Percentiles rank a stretch among this genome's conserved stretches.
Evolutionary conservation across 2,888 invertebrate species (phyloP).

Genomic region (Neoscelio sp.): DNA sequence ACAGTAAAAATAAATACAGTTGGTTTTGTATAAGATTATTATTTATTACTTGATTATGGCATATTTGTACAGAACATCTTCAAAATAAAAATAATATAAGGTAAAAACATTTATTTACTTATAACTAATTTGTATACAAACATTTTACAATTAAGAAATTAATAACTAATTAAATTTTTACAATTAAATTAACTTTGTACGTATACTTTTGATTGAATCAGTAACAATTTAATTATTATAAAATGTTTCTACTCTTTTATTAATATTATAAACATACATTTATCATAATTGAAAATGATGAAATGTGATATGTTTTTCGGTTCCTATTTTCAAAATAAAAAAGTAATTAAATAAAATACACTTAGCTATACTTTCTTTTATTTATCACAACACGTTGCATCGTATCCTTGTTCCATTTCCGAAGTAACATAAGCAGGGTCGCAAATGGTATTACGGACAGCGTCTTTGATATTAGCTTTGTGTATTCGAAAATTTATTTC

Average conservation of each 20-base stretch:
- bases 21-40: background rate
- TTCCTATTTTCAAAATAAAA: background rate
- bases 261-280: too few species aligned
- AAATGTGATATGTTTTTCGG: background rate
- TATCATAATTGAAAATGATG: background rate
- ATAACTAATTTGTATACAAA: background rate
- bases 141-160: background rate
- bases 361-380: background rate
- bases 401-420: slow-evolving; percentile 43
- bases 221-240: background rate
- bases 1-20: background rate
- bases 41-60: slow-evolving; percentile 61
- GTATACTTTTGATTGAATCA: slow-evolving; percentile 23
- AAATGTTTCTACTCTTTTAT: too few species aligned
- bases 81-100: slow-evolving; percentile 37
- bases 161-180: background rate
- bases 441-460: slow-evolving; percentile 88
- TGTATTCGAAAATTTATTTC: slow-evolving; percentile 91
- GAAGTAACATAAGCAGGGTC: slow-evolving; percentile 85
- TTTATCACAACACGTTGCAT: slow-evolving; percentile 48
- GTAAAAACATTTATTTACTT: slow-evolving; percentile 44
- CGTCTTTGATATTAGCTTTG: slow-evolving; percentile 86
- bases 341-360: background rate
- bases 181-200: slow-evolving; percentile 14
- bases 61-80: slow-evolving; percentile 43